phyloP scores from a whole-genome alignment of 2,888 invertebrate genomes.

The Amphipyra berbera region DNA sequence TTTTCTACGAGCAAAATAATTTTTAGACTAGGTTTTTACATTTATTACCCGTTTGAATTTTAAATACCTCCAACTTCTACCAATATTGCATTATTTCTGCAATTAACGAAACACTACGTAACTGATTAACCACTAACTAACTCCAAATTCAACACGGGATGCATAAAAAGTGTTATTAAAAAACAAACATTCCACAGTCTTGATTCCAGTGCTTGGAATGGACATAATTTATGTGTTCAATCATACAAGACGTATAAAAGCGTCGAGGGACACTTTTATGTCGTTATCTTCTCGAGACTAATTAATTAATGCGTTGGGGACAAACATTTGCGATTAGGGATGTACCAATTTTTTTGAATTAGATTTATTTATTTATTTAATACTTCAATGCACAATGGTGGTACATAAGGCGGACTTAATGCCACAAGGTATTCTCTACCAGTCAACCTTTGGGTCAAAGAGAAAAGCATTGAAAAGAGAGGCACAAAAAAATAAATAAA shows the following conservation, averaged over 20 bases:
- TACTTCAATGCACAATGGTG: too few relatives aligned
- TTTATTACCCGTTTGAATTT: too few relatives aligned
- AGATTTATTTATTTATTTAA: too few relatives aligned
- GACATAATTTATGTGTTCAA: slow-evolving; percentile 44
- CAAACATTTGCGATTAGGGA: slow-evolving; percentile 35
- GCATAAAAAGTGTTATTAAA: neutral
- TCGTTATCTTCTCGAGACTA: slow-evolving; percentile 49
- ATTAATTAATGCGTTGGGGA: slow-evolving; percentile 54
- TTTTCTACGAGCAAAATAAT: too few relatives aligned
- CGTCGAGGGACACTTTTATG: slow-evolving; percentile 36
- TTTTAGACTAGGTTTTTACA: too few relatives aligned
- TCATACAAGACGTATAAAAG: slow-evolving; percentile 24
- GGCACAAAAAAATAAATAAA: too few relatives aligned
- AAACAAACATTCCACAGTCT: slow-evolving; percentile 1
- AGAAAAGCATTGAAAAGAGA: too few relatives aligned
- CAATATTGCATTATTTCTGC: neutral
- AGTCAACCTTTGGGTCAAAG: too few relatives aligned
- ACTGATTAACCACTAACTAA: neutral
- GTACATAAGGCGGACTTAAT: too few relatives aligned
- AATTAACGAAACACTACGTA: neutral
- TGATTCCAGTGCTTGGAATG: slow-evolving; percentile 3
- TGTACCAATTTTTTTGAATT: slow-evolving; percentile 5
- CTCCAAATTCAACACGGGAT: neutral
- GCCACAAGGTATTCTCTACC: too few relatives aligned
- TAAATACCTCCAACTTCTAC: too few relatives aligned